Evolutionary conservation across 2,113 vertebrate species (phyloP), one percentile per base, ranked within the genome.

Genomic region (Climacteris rufus): DNA sequence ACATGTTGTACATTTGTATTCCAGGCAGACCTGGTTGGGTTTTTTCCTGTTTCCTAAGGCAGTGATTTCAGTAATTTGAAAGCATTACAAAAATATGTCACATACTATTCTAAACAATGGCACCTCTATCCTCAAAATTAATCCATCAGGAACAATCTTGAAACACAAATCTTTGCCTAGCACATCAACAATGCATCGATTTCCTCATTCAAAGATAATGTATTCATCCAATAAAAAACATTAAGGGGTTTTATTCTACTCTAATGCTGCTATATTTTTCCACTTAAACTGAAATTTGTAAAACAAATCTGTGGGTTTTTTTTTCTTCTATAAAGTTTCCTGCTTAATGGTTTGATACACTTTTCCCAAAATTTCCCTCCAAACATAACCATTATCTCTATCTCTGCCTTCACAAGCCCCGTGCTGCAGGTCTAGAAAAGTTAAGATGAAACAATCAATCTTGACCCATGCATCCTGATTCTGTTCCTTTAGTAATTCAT

Each of bases 21-120:
- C 70, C 64, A 49, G 80, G 30, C 23, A 91, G 89, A 87, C 37
- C 61, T 0, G 1, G 1, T 13, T 49, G 53, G 3, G 0, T 9
- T 24, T 66, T 63, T 86, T 66, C 18, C 6, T 52, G 47, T 79
- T 87, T 79, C 54, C 30, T 79, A 90, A 83, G 54, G 83, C 72
- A 85, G 39, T 4, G 5, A 91, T 91, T 92, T 91, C 39, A 89
- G 42, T n/a, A 35, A 77, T 80, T 94, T 92, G 45, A 96, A 96
- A 83, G 56, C 93, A 85, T 54, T 63, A 76, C 39, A 88, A 49
- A 95, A 94, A 93, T 89, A 77, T 76, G 49, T 27, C 31, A 75
- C 53, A 56, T 69, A 69, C 40, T 81, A 83, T 68, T 96, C 39
- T 74, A 70, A 83, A 94, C 40, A 95, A 63, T 31, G 13, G 54